phyloP scores from a whole-genome alignment of 1,140 invertebrate genomes.

The Drosophila bocki region DNA sequence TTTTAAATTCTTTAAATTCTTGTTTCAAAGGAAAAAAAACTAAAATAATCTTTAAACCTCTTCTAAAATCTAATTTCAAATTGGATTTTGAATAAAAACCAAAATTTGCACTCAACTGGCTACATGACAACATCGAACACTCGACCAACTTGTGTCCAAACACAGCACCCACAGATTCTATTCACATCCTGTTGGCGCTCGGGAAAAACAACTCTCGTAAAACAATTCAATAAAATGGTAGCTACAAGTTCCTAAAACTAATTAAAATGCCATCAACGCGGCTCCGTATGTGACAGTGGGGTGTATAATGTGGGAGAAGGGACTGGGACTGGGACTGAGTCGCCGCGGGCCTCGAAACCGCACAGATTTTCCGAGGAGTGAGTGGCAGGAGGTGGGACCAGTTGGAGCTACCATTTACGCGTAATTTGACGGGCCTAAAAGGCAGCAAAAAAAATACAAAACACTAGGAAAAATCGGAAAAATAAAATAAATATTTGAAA shows the following conservation, averaged over 20 bases:
- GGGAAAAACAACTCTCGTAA: constrained; percentile 37
- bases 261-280: constrained; percentile 81
- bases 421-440: constrained; percentile 77
- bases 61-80: background rate
- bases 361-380: constrained; percentile 25
- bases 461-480: background rate
- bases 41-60: background rate
- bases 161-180: constrained; percentile 11
- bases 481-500: no score
- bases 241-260: constrained; percentile 82
- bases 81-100: constrained; percentile 1
- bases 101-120: constrained; percentile 18
- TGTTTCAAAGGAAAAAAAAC: no score
- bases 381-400: constrained; percentile 25
- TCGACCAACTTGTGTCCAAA: constrained; percentile 12
- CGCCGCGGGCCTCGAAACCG: constrained; percentile 53
- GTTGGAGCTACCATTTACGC: constrained; percentile 76
- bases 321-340: constrained; percentile 10
- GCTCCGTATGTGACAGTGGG: constrained; percentile 39
- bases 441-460: constrained; percentile 23
- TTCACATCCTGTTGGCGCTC: background rate
- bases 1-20: no score
- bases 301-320: constrained; percentile 6
- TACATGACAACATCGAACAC: constrained; percentile 10
- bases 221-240: constrained; percentile 79